Percentiles rank a stretch among this genome's conserved stretches.
Evolutionary conservation across 1,140 invertebrate genomes (phyloP).

Genomic region (Drosophila bocki): DNA sequence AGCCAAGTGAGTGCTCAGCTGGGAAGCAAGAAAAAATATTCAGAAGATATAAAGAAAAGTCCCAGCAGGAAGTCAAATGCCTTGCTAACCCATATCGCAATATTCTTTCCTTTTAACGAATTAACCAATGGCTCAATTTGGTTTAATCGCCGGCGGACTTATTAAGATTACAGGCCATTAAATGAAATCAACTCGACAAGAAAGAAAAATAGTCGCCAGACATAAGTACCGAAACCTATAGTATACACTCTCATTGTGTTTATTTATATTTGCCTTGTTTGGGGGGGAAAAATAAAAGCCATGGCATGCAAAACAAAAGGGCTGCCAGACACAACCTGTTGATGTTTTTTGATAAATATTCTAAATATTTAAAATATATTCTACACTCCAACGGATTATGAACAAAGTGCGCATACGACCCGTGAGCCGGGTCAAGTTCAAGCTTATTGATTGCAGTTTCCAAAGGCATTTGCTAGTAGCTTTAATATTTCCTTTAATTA

Average conservation of each 20-base stretch:
- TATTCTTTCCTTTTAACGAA: slow-evolving; percentile 13
- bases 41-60: background rate
- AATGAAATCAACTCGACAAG: slow-evolving; percentile 41
- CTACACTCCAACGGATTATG: background rate
- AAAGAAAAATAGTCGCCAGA: slow-evolving; percentile 30
- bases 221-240: slow-evolving; percentile 3
- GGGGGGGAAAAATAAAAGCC: slow-evolving; percentile 6
- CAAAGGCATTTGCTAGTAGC: background rate
- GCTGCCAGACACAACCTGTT: slow-evolving; percentile 12
- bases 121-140: slow-evolving; percentile 29
- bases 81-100: slow-evolving; percentile 1
- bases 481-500: background rate
- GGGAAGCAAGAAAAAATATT: background rate
- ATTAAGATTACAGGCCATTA: slow-evolving; percentile 60
- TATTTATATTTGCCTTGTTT: slow-evolving; percentile 27
- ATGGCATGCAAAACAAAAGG: slow-evolving; percentile 25
- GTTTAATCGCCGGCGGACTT: slow-evolving; percentile 62
- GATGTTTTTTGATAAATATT: slow-evolving; percentile 11
- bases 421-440: slow-evolving; percentile 10
- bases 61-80: background rate
- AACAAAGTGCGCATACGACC: slow-evolving; percentile 14
- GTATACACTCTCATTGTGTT: slow-evolving; percentile 30
- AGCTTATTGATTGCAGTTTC: slow-evolving; percentile 7
- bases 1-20: slow-evolving; percentile 41
- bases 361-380: slow-evolving; percentile 12